These are phyloP conservation scores for Pangasius macronema DNA, from an alignment of 2,797 vertebrate species.

Conservation along the genomic window DNA sequence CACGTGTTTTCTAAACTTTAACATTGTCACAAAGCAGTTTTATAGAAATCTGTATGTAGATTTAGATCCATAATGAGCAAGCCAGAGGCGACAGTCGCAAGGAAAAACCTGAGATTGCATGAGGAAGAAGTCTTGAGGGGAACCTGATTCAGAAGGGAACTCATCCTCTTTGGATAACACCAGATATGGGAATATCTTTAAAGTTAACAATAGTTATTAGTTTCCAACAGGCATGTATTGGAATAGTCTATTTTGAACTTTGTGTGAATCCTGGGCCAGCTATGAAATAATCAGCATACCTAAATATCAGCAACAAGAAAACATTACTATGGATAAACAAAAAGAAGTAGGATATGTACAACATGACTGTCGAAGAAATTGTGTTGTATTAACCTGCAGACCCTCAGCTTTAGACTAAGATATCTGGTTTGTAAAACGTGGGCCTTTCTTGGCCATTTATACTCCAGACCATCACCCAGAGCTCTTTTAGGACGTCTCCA, in stretches of 20 bases:
- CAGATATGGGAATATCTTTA: not conserved
- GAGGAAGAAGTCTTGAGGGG: not conserved
- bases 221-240: not conserved
- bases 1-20: not conserved
- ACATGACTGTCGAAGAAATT: slow-evolving; percentile 45
- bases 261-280: not conserved
- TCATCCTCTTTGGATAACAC: not conserved
- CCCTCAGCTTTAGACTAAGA: not conserved
- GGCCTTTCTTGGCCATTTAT: slow-evolving; percentile 71
- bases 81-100: not conserved
- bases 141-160: not conserved
- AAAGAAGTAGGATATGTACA: not conserved
- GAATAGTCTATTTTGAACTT: not conserved
- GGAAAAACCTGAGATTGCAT: not conserved
- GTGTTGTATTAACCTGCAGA: slow-evolving; percentile 59
- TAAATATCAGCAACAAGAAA: not conserved
- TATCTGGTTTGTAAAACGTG: slow-evolving; percentile 44
- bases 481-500: slow-evolving; percentile 76
- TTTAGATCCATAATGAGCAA: not conserved
- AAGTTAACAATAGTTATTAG: not conserved
- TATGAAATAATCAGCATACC: not conserved
- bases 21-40: not conserved
- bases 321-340: not conserved
- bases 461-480: slow-evolving; percentile 72
- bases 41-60: not conserved